Percentiles rank a stretch among this genome's conserved stretches.
These are phyloP conservation scores for Lordiphosa collinella DNA, from an alignment of 1,140 invertebrate species.

Conservation along the genomic window DNA sequence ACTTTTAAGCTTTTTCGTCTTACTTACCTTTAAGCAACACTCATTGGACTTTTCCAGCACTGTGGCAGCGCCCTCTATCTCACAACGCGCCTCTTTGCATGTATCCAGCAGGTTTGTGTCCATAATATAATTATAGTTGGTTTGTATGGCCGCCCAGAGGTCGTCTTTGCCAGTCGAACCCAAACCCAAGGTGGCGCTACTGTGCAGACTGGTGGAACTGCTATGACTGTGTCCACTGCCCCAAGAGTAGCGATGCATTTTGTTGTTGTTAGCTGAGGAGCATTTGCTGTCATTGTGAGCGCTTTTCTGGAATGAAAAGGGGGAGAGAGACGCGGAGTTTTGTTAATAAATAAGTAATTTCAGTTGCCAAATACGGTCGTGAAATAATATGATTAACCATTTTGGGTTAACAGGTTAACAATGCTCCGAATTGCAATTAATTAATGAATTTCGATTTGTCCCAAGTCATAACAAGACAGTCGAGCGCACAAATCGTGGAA, in stretches of 20 bases:
- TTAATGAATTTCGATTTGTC: slow-evolving; percentile 58
- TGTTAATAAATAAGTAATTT: slow-evolving; percentile 75
- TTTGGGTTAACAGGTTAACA: slow-evolving; percentile 46
- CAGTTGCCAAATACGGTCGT: slow-evolving; percentile 52
- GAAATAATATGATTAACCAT: slow-evolving; percentile 63
- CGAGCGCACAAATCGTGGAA: slow-evolving; percentile 13
- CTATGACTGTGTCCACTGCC: slow-evolving; percentile 82
- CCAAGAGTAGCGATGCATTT: slow-evolving; percentile 83
- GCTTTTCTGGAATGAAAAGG: slow-evolving; percentile 24
- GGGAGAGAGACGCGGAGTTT: background rate
- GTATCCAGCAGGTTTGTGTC: slow-evolving; percentile 94
- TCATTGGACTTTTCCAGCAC: slow-evolving; percentile 38
- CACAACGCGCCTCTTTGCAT: slow-evolving; percentile 83
- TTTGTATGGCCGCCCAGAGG: slow-evolving; percentile 92
- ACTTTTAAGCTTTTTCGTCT: background rate
- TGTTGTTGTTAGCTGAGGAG: slow-evolving; percentile 29
- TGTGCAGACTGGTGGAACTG: slow-evolving; percentile 81
- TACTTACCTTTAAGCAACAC: slow-evolving; percentile 47
- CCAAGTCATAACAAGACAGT: slow-evolving; percentile 19
- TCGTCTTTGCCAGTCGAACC: slow-evolving; percentile 84
- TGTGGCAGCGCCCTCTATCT: slow-evolving; percentile 63
- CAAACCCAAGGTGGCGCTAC: slow-evolving; percentile 79
- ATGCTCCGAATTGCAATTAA: slow-evolving; percentile 66
- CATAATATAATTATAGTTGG: slow-evolving; percentile 96
- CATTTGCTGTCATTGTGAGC: slow-evolving; percentile 65